A percentile compares a stretch with the other conserved stretches of the same genome.
Conservation (phyloP, 2,888 invertebrate species). For the Nematopogon swammerdamellus region DNA sequence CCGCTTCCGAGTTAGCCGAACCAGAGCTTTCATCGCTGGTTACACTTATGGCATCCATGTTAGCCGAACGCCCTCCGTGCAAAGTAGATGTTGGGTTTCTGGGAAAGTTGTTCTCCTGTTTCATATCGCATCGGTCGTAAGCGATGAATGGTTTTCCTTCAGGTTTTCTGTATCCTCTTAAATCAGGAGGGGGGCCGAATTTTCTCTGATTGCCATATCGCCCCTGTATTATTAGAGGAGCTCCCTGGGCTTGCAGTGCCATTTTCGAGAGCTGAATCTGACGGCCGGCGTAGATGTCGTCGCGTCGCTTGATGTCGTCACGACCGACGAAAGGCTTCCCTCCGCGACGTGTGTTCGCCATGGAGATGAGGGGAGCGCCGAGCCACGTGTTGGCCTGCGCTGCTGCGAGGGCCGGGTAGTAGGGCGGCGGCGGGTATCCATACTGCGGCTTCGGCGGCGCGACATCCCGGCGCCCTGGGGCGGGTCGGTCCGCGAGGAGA, state of each 20-base stretch:
- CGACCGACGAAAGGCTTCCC: constrained; percentile 6
- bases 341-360: constrained; percentile 60
- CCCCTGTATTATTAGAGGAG: constrained; percentile 74
- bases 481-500: constrained; percentile 35
- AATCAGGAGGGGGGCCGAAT: constrained; percentile 29
- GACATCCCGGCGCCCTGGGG: constrained; percentile 45
- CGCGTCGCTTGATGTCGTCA: constrained; percentile 18
- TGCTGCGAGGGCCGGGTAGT: constrained; percentile 47
- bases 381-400: constrained; percentile 67
- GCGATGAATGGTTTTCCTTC: background rate
- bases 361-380: constrained; percentile 78
- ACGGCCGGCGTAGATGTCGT: constrained; percentile 23
- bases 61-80: constrained; percentile 44
- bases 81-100: constrained; percentile 5
- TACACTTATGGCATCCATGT: constrained; percentile 68
- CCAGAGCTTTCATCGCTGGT: constrained; percentile 77
- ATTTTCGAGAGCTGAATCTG: constrained; percentile 65
- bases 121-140: background rate
- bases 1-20: constrained; percentile 64
- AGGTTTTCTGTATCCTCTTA: background rate
- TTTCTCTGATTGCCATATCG: constrained; percentile 55
- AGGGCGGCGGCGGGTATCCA: constrained; percentile 48
- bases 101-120: background rate
- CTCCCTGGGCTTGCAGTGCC: constrained; percentile 81
- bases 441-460: constrained; percentile 49